Conservation (phyloP, 2,113 vertebrate genomes). For the Ptilonorhynchus violaceus region DNA sequence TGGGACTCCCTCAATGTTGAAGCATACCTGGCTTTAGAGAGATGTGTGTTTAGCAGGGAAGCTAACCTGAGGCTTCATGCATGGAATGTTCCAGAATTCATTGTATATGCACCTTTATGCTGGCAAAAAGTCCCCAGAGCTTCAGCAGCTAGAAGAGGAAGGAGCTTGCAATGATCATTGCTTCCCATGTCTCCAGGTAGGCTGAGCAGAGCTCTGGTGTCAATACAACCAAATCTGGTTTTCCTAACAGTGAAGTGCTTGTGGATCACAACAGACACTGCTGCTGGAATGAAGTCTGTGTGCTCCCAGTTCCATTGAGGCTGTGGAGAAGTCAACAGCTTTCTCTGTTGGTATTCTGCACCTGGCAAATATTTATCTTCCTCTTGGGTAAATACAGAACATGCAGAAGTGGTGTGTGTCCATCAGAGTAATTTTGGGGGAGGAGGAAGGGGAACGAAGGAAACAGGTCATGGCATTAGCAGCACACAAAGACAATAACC, state of each 20-base stretch:
- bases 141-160: background rate
- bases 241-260: background rate
- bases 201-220: background rate
- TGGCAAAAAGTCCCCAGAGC: background rate
- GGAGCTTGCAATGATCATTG: background rate
- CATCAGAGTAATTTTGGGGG: accelerated
- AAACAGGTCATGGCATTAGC: background rate
- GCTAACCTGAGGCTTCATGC: background rate
- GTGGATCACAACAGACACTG: background rate
- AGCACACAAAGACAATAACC: background rate
- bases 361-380: background rate
- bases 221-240: background rate
- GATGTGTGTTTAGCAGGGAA: background rate
- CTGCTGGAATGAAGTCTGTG: background rate
- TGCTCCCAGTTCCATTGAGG: background rate
- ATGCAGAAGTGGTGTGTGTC: background rate
- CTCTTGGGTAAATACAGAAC: accelerated
- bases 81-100: background rate
- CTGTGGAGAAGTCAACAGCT: background rate
- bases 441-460: background rate
- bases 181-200: accelerated
- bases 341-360: background rate
- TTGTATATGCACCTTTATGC: background rate
- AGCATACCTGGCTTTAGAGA: background rate
- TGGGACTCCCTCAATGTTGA: background rate